A percentile compares a stretch with the other conserved stretches of the same genome.
Evolutionary conservation across 2,797 vertebrate species (phyloP).

Genomic region (Caiman crocodilus): DNA sequence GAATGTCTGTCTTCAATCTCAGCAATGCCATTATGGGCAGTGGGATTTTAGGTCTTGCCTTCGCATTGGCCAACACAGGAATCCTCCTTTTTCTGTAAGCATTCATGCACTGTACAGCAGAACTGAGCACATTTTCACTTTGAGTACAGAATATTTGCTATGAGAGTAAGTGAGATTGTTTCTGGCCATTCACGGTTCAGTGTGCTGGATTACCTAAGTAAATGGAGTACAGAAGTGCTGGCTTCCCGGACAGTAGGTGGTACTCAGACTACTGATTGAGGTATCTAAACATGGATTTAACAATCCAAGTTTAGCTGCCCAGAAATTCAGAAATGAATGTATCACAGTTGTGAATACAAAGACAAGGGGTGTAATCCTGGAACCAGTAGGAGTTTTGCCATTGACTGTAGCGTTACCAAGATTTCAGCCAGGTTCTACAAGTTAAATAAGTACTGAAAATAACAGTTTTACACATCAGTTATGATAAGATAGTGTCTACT

Average conservation of each 20-base stretch:
- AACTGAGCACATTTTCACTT: neutral
- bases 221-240: neutral
- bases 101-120: neutral
- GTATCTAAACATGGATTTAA: neutral
- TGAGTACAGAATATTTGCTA: neutral
- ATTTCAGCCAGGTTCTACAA: neutral
- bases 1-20: slow-evolving; percentile 86
- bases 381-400: slow-evolving; percentile 4
- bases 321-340: neutral
- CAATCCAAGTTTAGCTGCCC: neutral
- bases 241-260: neutral
- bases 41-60: slow-evolving; percentile 86
- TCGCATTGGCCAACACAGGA: slow-evolving; percentile 86
- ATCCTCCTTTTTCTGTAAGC: slow-evolving; percentile 87
- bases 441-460: neutral
- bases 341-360: fast-evolving
- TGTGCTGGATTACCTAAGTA: neutral
- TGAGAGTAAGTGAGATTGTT: slow-evolving; percentile 8
- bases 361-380: neutral
- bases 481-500: neutral
- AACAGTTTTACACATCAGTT: neutral
- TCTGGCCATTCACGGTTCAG: neutral
- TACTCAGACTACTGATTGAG: neutral
- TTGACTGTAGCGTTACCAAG: neutral
- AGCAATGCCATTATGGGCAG: slow-evolving; percentile 88